Percentiles rank a stretch among this genome's conserved stretches.
phyloP scores from a whole-genome alignment of 1,140 invertebrate genomes.

The Heliconius melpomene region DNA sequence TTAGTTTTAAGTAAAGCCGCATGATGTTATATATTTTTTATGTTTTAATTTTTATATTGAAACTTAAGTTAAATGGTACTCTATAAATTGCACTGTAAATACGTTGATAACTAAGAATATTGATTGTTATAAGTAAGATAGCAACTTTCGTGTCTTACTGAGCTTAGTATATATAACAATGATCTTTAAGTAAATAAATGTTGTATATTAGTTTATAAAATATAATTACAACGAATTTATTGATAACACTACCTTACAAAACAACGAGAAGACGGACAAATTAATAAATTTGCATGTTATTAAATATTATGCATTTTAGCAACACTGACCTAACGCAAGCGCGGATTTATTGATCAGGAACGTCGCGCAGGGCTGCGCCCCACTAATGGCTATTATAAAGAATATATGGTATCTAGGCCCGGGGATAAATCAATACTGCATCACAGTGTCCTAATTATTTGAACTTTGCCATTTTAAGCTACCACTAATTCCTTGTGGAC shows the following conservation, averaged over 20 bases:
- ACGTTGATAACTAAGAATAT: background rate
- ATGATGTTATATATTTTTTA: slow-evolving; percentile 17
- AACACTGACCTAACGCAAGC: slow-evolving; percentile 35
- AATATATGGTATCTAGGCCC: slow-evolving; percentile 9
- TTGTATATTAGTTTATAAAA: background rate
- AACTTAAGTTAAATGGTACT: background rate
- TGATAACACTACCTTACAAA: background rate
- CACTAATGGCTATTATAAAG: background rate
- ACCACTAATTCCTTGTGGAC: background rate
- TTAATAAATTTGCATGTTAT: slow-evolving; percentile 1
- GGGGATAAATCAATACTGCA: slow-evolving; percentile 25
- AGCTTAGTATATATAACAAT: background rate
- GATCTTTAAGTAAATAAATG: background rate
- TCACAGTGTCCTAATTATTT: slow-evolving; percentile 9
- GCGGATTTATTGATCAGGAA: slow-evolving; percentile 27
- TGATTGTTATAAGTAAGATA: background rate
- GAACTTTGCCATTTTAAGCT: slow-evolving; percentile 6
- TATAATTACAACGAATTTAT: background rate
- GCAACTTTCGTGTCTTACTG: background rate
- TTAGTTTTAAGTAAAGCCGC: slow-evolving; percentile 19
- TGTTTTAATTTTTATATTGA: background rate
- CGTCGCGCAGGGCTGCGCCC: background rate
- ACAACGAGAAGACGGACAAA: background rate
- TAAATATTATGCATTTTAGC: slow-evolving; percentile 13
- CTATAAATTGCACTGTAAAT: background rate